A percentile compares a stretch with the other conserved stretches of the same genome.
Conservation (phyloP, 2,888 invertebrate genomes). For the Rhagonycha fulva region DNA sequence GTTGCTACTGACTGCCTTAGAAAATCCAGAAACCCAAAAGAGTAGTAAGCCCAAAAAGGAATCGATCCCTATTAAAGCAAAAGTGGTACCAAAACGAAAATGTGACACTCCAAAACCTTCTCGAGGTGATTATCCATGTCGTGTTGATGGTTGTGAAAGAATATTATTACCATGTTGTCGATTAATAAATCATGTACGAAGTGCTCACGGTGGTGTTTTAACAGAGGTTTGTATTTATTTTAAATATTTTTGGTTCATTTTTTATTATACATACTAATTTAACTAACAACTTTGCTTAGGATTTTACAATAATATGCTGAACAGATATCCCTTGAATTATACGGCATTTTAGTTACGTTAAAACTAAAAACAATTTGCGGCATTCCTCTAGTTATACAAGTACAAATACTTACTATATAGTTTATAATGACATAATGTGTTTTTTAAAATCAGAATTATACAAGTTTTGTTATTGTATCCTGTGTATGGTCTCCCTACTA, state of each 20-base stretch:
- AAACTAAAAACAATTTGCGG: too few species aligned
- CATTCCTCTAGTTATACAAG: too few species aligned
- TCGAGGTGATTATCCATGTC: constrained; percentile 60
- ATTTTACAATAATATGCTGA: too few species aligned
- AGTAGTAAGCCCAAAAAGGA: background rate
- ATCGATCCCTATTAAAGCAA: background rate
- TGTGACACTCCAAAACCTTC: constrained; percentile 40
- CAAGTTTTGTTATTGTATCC: too few species aligned
- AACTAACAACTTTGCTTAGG: too few species aligned
- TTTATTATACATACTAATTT: too few species aligned
- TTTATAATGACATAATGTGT: too few species aligned
- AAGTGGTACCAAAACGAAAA: background rate
- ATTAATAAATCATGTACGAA: constrained; percentile 60
- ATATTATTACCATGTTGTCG: constrained; percentile 55
- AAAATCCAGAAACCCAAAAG: constrained; percentile 1
- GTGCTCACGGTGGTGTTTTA: constrained; percentile 57
- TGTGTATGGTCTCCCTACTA: too few species aligned
- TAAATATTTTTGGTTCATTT: background rate
- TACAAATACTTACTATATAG: too few species aligned
- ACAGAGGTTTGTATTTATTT: constrained; percentile 53
- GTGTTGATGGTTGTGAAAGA: constrained; percentile 54
- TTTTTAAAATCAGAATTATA: too few species aligned
- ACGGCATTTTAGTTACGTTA: too few species aligned
- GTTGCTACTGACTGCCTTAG: constrained; percentile 12
- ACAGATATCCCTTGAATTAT: too few species aligned